A percentile compares a stretch with the other conserved stretches of the same genome.
These are phyloP conservation scores for Terrapene triunguis DNA, from an alignment of 2,113 vertebrate genomes.

Conservation along the genomic window DNA sequence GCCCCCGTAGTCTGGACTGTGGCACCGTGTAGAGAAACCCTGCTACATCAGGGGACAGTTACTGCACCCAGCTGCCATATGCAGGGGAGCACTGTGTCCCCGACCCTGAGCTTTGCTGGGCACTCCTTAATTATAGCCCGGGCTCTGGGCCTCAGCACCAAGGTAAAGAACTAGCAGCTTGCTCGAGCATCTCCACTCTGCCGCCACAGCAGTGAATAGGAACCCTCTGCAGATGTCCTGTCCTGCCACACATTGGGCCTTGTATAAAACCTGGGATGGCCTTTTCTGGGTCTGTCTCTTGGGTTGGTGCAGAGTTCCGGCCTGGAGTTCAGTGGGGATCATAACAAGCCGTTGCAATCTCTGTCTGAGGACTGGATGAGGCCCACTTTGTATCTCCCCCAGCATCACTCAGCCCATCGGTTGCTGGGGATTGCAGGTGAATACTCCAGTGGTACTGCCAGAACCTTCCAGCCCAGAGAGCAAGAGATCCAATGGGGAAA, in stretches of 20 bases:
- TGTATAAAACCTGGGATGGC: background rate
- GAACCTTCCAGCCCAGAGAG: background rate
- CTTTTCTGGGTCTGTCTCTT: background rate
- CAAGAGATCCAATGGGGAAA: background rate
- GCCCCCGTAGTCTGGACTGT: background rate
- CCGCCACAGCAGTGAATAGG: background rate
- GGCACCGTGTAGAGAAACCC: background rate
- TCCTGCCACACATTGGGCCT: background rate
- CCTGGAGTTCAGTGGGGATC: background rate
- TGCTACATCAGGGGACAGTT: background rate
- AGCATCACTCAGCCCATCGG: background rate
- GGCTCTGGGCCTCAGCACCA: background rate
- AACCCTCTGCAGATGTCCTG: background rate
- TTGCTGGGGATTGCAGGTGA: background rate
- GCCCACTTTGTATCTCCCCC: background rate
- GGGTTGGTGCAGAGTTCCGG: background rate
- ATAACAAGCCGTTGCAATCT: background rate
- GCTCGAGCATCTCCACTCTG: background rate
- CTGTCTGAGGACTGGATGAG: background rate
- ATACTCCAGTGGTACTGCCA: background rate
- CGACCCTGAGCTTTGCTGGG: fast-evolving
- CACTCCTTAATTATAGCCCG: fast-evolving
- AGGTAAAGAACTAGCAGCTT: background rate
- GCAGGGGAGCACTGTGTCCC: background rate
- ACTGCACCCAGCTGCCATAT: background rate